phyloP scores from a whole-genome alignment of 2,113 vertebrate species.

The Pluvialis apricaria region DNA sequence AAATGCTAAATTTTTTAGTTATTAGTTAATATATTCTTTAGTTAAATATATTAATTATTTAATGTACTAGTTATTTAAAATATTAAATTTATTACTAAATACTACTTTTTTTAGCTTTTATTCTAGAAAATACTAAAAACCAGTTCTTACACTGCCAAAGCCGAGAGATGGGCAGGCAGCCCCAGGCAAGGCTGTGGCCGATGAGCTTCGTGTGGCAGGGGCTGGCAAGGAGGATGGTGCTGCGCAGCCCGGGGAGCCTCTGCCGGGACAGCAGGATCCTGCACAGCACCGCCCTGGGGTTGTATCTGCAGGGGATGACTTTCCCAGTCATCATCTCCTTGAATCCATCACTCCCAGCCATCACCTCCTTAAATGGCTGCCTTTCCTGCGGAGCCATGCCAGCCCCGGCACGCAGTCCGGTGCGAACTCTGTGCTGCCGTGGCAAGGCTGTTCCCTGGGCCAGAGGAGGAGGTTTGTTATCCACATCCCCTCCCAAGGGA shows the following conservation, averaged over 20 bases:
- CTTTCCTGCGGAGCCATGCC: neutral
- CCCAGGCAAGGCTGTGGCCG: rapidly evolving
- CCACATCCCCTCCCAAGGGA: neutral
- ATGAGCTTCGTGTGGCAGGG: neutral
- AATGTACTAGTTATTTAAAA: neutral
- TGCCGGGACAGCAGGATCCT: neutral
- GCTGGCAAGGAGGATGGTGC: neutral
- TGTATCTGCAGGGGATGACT: neutral
- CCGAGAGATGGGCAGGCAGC: neutral
- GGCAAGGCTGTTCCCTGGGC: neutral
- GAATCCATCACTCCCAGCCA: neutral
- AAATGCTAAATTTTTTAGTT: neutral
- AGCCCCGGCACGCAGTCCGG: rapidly evolving
- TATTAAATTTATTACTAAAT: neutral
- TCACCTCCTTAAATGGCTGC: neutral
- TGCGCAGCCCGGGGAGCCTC: rapidly evolving
- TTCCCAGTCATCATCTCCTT: neutral
- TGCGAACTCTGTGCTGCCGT: rapidly evolving
- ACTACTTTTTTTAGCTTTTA: neutral
- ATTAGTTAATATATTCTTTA: neutral
- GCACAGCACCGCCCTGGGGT: neutral
- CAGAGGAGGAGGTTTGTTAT: neutral
- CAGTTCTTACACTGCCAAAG: neutral
- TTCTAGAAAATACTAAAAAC: neutral
- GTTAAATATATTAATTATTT: neutral